These are phyloP conservation scores for Grammomys surdaster DNA, from an alignment of 2,113 vertebrate genomes.

Conservation along the genomic window DNA sequence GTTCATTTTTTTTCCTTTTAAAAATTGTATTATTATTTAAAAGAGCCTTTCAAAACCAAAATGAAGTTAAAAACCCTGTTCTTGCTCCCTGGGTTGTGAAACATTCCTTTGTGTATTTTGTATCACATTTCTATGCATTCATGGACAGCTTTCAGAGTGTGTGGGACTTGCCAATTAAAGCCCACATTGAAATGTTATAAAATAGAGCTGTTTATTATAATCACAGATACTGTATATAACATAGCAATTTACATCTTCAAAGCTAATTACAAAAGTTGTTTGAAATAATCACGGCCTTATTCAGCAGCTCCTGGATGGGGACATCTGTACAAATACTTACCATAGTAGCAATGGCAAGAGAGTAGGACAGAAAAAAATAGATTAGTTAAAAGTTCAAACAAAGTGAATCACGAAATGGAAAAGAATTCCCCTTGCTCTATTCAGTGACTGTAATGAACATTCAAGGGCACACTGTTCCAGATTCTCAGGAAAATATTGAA, in stretches of 20 bases:
- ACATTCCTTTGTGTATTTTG: slow-evolving; percentile 55
- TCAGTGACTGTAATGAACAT: slow-evolving; percentile 12
- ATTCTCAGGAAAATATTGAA: slow-evolving; percentile 69
- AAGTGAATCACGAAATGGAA: slow-evolving; percentile 45
- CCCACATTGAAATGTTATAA: slow-evolving; percentile 78
- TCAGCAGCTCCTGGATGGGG: slow-evolving; percentile 75
- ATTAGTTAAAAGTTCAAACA: slow-evolving; percentile 78
- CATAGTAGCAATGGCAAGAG: slow-evolving; percentile 1
- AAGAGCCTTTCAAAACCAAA: slow-evolving; percentile 37
- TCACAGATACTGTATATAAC: slow-evolving; percentile 84
- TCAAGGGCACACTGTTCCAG: slow-evolving; percentile 46
- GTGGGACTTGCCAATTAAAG: slow-evolving; percentile 80
- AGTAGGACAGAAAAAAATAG: slow-evolving; percentile 56
- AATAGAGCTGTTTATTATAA: slow-evolving; percentile 82
- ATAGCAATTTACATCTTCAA: slow-evolving; percentile 84
- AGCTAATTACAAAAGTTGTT: slow-evolving; percentile 86
- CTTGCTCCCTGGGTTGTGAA: slow-evolving; percentile 71
- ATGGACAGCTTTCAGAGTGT: slow-evolving; percentile 55
- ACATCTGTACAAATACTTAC: slow-evolving; percentile 80
- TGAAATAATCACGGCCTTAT: slow-evolving; percentile 84
- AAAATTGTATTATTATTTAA: slow-evolving; percentile 6
- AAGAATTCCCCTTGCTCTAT: slow-evolving; percentile 59
- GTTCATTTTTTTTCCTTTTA: neutral
- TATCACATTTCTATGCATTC: slow-evolving; percentile 60
- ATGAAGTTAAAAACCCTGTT: slow-evolving; percentile 57